Base-by-base conservation (phyloP, 2,113 vertebrate species). In the Rhodinocichla rosea region DNA sequence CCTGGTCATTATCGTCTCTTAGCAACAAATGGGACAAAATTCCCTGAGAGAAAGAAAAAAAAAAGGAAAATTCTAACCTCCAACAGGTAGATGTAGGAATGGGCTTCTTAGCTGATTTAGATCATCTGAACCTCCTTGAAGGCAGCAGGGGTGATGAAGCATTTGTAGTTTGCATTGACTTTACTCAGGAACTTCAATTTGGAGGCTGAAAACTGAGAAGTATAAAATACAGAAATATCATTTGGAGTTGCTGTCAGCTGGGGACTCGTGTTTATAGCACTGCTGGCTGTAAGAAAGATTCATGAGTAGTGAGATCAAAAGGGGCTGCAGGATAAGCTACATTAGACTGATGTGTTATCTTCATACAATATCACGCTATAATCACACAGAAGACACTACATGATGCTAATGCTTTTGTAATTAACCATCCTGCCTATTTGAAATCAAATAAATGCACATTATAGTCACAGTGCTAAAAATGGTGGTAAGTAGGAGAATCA, bases 1-100 rank as follows among this genome's bases (percentile, higher is more conserved):
- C 2, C 1, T 0, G 1, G 33, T 53, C 22, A 0, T 45, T 63
- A 33, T 22, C 0, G 4, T 63, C 33, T 83, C 47, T 37, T 73
- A 73, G 81, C 39, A 63, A 55, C 68, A 73, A 45, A 55, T 37
- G 33, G 27, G 39, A 55, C 47, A 45, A 45, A 63, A 63, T 45
- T 45, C 27, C 21, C 39, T 9, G 33, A 63, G 39, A 53, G 27
- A 32, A 62, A 19, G 8, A 13, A 50, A 18, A 27, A 30, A n/a
- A 30, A 44, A 7, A 53, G 11, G 30, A 56, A 56, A 33, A 56
- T 56, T 33, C 19, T 23, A 45, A 23, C 18, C n/a, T 55, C 59
- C n/a, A 40, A 56, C 40, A 64, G n/a, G n/a, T 45, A 44, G 60
- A 33, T 57, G 30, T 42, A 76, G 74, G 33, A 91, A 39, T 18